Evolutionary conservation across 2,113 vertebrate species (phyloP), one percentile per base, ranked within the genome.

Genomic region (Chionodraco myersi): DNA sequence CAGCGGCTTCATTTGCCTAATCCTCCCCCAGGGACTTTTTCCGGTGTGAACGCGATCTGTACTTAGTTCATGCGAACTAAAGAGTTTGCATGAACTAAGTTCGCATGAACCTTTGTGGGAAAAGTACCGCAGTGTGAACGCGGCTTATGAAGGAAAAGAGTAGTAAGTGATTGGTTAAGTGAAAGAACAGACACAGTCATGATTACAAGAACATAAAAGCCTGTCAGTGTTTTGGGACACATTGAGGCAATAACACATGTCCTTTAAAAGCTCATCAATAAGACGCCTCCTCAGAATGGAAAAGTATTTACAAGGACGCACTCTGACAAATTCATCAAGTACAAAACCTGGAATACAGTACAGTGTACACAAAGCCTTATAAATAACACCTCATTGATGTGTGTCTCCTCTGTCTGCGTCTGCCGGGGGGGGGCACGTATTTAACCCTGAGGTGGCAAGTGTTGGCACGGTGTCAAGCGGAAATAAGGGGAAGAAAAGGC

Each of bases 391-490:
- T 7, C 12, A 57, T 6, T 75, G 65, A 75, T 59, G 53, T 53
- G 54, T 12, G n/a, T 54, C 53, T 30, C 6, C 7, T 14, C n/a
- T 2, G 64, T 53, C 5, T 34, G 58, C 1, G 0, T 52, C 61
- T 41, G 64, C 23, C 26, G 14, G 23, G 23, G 60, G 60, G 6
- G 15, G 73, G 63, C 61, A 68, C 54, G 63, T 83, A 65, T 85
- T 92, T 88, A 88, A 88, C 85, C 84, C 80, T 0, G 72, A 73
- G 77, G 79, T 80, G 82, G 26, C 30, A 18, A 65, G 79, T 58
- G 79, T 48, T 80, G 80, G 52, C 71, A 63, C 65, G 21, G 45
- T 74, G 76, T 91, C 84, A 78, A 76, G 77, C 5, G 5, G 72
- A 84, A 86, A 77, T 60, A 36, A 85, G 53, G 16, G 60, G 51